Evolutionary conservation across 2,113 vertebrate genomes (phyloP), one percentile per base, ranked within the genome.

Genomic region (Mionectes macconnelli): DNA sequence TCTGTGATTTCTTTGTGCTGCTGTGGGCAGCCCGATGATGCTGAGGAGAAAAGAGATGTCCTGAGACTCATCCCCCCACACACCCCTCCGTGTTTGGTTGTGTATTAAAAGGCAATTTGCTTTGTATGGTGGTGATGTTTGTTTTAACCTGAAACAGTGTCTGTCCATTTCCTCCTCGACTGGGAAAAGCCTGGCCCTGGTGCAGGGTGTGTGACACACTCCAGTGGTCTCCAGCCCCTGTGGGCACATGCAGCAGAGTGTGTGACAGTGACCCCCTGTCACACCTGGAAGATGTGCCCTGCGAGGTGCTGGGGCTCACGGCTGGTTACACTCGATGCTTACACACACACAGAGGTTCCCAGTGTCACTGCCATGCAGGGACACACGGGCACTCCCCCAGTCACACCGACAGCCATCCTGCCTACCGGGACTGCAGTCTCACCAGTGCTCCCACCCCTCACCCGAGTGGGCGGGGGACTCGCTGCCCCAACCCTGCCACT

Each of bases 1-100:
- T 82, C 37, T 1, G 14, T 89, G 93, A 10, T 82, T 75, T 78
- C 91, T 91, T 94, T 94, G 91, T 92, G 59, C 62, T 49, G 73
- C 80, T 56, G 22, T 25, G 45, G 55, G 68, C 76, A 81, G 66
- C 49, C 1, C 0, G 56, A 52, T 39, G 40, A 67, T 49, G 59
- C 72, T 3, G 37, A 55, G 60, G 77, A 74, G 82, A 30, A 84
- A 78, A 82, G 73, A 84, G 69, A 64, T 68, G 53, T 28, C 50
- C 7, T 2, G 56, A 79, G 76, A 56, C 52, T 92, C 89, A 14
- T 9, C 50, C 50, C 24, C 24, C 20, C 12, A 15, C 23, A 7
- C 22, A 12, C 59, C 55, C 24, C 56, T 6, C 28, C 21, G 33
- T 13, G 12, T 78, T 84, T 79, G 50, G 11, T 14, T 6, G 28